Conservation (phyloP, 2,888 invertebrate species). For the Ophraella communa region DNA sequence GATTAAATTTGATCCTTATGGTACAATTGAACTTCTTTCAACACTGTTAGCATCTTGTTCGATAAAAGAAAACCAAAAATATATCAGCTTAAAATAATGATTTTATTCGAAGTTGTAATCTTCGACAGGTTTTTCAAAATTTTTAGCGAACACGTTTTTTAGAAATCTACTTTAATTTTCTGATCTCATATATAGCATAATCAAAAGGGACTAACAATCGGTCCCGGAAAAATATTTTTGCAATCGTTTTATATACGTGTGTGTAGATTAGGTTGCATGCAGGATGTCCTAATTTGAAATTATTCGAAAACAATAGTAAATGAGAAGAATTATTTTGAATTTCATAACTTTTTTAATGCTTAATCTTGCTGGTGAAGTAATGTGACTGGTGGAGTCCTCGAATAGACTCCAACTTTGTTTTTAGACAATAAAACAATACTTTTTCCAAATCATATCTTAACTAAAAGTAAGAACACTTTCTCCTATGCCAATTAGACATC, state of each 20-base stretch:
- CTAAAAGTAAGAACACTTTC: too few species aligned
- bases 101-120: conserved; percentile 3
- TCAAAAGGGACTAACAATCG: conserved; percentile 46
- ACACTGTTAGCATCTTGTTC: neutral
- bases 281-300: neutral
- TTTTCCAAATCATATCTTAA: too few species aligned
- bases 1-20: neutral
- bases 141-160: conserved; percentile 14
- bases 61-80: neutral
- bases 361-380: too few species aligned
- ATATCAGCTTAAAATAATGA: conserved; percentile 12
- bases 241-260: conserved; percentile 54
- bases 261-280: conserved; percentile 32
- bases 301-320: too few species aligned
- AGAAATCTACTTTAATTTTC: conserved; percentile 31
- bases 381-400: too few species aligned
- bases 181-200: conserved; percentile 53
- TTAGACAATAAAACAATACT: too few species aligned
- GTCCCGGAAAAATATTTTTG: conserved; percentile 54
- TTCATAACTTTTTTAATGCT: too few species aligned
- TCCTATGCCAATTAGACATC: too few species aligned
- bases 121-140: conserved; percentile 7
- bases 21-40: neutral
- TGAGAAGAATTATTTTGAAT: too few species aligned
- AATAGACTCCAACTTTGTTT: too few species aligned